Evolutionary conservation across 2,888 invertebrate species (phyloP).

Genomic region (Orgyia antiqua): DNA sequence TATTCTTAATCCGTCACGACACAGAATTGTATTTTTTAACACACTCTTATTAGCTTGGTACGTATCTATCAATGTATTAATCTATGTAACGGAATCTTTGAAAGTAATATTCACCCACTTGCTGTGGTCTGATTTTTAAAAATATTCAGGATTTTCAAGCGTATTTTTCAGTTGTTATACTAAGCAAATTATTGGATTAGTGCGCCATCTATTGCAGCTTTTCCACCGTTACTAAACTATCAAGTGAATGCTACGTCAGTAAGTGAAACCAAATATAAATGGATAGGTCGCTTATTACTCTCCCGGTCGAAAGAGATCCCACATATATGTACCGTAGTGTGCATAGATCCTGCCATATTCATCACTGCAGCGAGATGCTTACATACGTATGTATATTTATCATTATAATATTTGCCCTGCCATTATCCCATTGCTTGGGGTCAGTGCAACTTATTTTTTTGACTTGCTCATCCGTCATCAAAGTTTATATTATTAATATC

Average conservation of each 20-base stretch:
- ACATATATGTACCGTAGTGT: conserved; percentile 47
- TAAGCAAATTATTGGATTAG: too few relatives aligned
- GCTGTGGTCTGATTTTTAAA: too few relatives aligned
- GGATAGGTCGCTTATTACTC: conserved; percentile 52
- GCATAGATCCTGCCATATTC: conserved; percentile 43
- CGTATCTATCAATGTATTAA: too few relatives aligned
- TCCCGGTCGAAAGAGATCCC: conserved; percentile 29
- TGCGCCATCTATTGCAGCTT: conserved; percentile 39
- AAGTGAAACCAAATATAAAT: conserved; percentile 32
- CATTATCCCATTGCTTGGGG: too few relatives aligned
- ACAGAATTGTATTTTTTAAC: too few relatives aligned
- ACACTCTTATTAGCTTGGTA: too few relatives aligned
- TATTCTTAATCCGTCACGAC: too few relatives aligned
- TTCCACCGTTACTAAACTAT: conserved; percentile 33
- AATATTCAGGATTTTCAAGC: too few relatives aligned
- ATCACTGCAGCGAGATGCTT: conserved; percentile 52
- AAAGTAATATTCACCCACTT: too few relatives aligned
- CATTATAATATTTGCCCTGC: not conserved
- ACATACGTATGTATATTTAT: conserved; percentile 25
- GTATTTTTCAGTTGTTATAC: too few relatives aligned
- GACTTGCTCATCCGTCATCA: not conserved
- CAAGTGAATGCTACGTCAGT: conserved; percentile 28
- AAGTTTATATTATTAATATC: not conserved
- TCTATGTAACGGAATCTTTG: too few relatives aligned
- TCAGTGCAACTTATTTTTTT: not conserved